These are phyloP conservation scores for Drosophila mercatorum DNA, from an alignment of 2,888 invertebrate genomes.

Conservation along the genomic window DNA sequence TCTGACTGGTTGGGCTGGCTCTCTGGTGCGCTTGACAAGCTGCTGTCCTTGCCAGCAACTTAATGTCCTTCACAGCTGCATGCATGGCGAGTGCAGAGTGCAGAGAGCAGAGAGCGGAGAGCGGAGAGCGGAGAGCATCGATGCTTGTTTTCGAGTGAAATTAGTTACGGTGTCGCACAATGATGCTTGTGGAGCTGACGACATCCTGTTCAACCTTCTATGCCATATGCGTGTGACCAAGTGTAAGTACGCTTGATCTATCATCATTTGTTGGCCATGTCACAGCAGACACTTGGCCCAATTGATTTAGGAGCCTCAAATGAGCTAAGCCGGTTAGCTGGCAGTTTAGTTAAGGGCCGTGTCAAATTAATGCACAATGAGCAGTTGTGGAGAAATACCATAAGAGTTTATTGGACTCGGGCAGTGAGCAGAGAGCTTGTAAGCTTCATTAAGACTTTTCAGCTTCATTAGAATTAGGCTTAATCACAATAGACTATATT, in stretches of 20 bases:
- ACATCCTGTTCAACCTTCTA: conserved; percentile 32
- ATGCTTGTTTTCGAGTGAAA: conserved; percentile 47
- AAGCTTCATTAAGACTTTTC: not conserved
- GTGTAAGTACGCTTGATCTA: conserved; percentile 66
- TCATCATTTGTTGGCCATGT: conserved; percentile 77
- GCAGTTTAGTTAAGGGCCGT: conserved; percentile 5
- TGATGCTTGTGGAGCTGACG: conserved; percentile 51
- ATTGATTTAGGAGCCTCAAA: conserved; percentile 68
- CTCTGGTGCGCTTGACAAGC: conserved; percentile 46
- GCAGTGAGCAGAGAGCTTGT: too few species aligned
- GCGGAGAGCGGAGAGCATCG: not conserved
- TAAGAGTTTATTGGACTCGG: not conserved
- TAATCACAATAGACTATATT: too few species aligned
- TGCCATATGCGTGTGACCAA: conserved; percentile 47
- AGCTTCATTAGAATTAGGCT: too few species aligned
- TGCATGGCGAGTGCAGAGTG: not conserved
- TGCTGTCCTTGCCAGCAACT: conserved; percentile 25
- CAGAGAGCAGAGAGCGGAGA: too few species aligned
- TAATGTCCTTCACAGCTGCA: conserved; percentile 59
- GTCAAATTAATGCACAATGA: conserved; percentile 21
- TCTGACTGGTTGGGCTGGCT: conserved; percentile 4
- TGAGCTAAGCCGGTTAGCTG: conserved; percentile 35
- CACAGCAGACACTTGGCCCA: conserved; percentile 70
- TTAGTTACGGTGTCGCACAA: conserved; percentile 75
- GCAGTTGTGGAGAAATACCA: not conserved